These are phyloP conservation scores for Catharus fuscescens DNA, from an alignment of 2,113 vertebrate species.

Conservation along the genomic window DNA sequence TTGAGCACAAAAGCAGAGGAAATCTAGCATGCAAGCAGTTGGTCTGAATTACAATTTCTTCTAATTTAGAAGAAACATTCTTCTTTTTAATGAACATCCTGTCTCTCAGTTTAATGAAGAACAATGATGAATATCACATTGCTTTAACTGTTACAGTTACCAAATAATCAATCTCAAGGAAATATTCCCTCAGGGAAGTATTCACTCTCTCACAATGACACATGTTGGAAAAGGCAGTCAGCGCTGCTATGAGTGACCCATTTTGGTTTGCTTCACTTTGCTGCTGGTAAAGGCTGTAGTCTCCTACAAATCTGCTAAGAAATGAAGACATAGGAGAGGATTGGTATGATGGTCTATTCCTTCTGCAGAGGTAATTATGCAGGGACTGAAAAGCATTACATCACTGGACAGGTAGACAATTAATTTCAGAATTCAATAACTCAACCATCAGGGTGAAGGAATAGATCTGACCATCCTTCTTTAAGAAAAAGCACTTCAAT, in stretches of 20 bases:
- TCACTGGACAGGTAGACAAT: neutral
- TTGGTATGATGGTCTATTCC: neutral
- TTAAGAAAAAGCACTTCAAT: neutral
- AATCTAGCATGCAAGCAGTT: neutral
- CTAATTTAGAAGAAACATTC: neutral
- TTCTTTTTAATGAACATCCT: neutral
- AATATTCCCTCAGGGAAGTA: neutral
- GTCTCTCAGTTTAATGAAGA: neutral
- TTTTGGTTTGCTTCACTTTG: neutral
- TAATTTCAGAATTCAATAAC: neutral
- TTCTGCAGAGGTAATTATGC: neutral
- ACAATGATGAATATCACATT: neutral
- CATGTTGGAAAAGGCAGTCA: neutral
- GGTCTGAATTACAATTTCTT: neutral
- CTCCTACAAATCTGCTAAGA: neutral
- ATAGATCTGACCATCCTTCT: neutral
- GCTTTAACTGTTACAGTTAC: slow-evolving; percentile 4
- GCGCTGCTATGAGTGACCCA: neutral
- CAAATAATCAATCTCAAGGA: neutral
- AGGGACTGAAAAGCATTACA: neutral
- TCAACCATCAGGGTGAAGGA: neutral
- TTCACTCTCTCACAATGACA: neutral
- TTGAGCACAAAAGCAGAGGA: neutral
- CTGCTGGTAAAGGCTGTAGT: neutral
- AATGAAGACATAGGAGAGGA: neutral